Evolutionary conservation across 1,140 invertebrate genomes (phyloP).

Genomic region (Macrobrachium nipponense): DNA sequence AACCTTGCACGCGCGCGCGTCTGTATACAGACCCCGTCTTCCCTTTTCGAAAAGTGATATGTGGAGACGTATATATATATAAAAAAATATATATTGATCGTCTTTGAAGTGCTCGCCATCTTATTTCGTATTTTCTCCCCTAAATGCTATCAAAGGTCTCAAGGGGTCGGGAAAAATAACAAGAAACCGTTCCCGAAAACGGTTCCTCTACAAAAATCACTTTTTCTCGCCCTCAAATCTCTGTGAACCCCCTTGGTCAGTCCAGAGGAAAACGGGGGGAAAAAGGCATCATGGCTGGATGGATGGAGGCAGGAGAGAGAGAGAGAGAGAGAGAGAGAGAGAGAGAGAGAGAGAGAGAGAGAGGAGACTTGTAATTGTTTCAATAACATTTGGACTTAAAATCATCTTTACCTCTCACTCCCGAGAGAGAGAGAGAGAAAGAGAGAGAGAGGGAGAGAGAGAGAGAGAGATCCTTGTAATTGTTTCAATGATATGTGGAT

Average conservation of each 20-base stretch:
- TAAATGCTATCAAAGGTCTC: no score
- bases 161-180: not conserved
- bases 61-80: no score
- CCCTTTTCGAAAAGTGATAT: no score
- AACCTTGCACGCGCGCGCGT: no score
- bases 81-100: no score
- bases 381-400: not conserved
- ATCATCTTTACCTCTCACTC: not conserved
- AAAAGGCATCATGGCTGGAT: not conserved
- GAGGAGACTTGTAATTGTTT: not conserved
- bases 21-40: no score
- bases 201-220: no score
- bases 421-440: conserved; percentile 1
- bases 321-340: not conserved
- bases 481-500: not conserved
- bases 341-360: conserved; percentile 4
- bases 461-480: not conserved
- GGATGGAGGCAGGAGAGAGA: not conserved
- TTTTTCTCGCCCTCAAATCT: no score
- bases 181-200: not conserved
- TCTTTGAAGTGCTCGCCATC: no score
- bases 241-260: no score
- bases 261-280: not conserved
- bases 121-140: no score
- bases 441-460: conserved; percentile 5